Conservation (phyloP, 1,140 invertebrate genomes). For the Drosophila punjabiensis region DNA sequence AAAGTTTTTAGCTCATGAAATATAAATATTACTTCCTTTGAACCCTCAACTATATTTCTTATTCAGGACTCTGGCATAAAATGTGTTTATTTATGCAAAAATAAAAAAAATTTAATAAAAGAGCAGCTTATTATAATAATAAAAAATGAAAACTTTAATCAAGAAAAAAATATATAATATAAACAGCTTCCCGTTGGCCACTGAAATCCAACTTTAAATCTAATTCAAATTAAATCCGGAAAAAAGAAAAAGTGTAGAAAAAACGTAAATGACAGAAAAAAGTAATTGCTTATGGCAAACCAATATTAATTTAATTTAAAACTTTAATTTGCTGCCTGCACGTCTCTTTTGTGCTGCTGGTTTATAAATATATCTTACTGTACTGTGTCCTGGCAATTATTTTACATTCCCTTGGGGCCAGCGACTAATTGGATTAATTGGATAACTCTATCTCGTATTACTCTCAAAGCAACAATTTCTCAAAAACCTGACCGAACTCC, state of each 20-base stretch:
- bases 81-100: neutral
- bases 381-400: constrained; percentile 14
- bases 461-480: constrained; percentile 21
- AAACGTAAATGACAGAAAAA: neutral
- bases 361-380: neutral
- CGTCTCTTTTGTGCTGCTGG: neutral
- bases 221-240: neutral
- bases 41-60: neutral
- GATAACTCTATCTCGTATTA: constrained; percentile 28
- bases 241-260: neutral
- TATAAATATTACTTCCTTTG: constrained; percentile 1
- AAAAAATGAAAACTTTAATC: neutral
- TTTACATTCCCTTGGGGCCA: constrained; percentile 21
- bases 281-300: constrained; percentile 1
- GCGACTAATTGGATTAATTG: constrained; percentile 43
- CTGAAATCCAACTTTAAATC: neutral
- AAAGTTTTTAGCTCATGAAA: constrained; percentile 5
- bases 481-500: constrained; percentile 19
- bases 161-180: neutral
- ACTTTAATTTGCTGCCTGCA: neutral
- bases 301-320: constrained; percentile 5
- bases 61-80: neutral
- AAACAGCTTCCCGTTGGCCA: neutral
- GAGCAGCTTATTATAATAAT: no score
- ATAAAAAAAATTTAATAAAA: neutral